Evolutionary conservation across 2,797 vertebrate species (phyloP), one percentile per base, ranked within the genome.

Genomic region (Taeniopygia guttata): DNA sequence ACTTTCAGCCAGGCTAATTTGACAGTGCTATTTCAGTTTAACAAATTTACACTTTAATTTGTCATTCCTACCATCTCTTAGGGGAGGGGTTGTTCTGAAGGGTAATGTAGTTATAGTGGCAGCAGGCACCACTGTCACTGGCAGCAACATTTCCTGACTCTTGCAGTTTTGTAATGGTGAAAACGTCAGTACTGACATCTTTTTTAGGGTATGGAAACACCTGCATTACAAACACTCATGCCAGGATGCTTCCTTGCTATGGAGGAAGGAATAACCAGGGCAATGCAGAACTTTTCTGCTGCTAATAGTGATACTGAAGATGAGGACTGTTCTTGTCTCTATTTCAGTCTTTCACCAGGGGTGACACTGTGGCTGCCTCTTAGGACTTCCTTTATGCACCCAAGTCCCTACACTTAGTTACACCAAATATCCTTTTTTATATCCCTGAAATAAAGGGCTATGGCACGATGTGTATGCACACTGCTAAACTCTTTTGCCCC

Each of bases 11-110:
- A 56, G 52, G 59, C 48, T 88, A 93, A 92, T 93, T 84, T 90
- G 94, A 93, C 70, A 91, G 77, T 86, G 45, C 70, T 86, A 64
- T 94, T 92, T 38, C 87, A 88, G 69, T 87, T 93, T 82, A 95
- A 62, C 84, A 84, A 94, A 95, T 95, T 93, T 93, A 83, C 93
- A 52, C 84, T 92, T 93, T 84, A 73, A 10, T 92, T 96, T 91
- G 77, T 91, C 56, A 34, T 92, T 93, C 38, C 73, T 91, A 32
- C 70, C 9, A 9, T 73, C 69, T 90, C 59, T 82, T 56, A 76
- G 48, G 16, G 49, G 30, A 94, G 46, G 27, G 30, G 20, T 40
- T 75, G 18, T 75, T 89, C 62, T 34, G 42, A 85, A 83, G 72
- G 46, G 25, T 64, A 48, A 19, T 54, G 36, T 46, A 72, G 73